A percentile compares a stretch with the other conserved stretches of the same genome.
Conservation (phyloP, 2,113 vertebrate genomes). For the Elgaria multicarinata region DNA sequence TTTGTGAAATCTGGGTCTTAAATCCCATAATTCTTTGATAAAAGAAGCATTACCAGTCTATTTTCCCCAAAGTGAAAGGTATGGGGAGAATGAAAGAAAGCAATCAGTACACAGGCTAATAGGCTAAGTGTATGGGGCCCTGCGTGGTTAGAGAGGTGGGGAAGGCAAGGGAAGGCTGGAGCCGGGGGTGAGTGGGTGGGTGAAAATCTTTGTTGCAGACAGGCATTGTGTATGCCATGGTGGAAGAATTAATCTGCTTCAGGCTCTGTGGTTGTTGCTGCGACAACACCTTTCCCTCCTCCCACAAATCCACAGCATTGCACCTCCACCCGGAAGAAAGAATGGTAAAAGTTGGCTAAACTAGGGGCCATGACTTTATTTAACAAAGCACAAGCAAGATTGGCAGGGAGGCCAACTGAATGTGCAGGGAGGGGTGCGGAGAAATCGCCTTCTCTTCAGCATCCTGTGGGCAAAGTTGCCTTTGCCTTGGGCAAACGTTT, state of each 20-base stretch:
- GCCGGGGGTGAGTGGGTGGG: neutral
- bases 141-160: slow-evolving; percentile 19
- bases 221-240: neutral
- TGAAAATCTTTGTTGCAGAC: slow-evolving; percentile 37
- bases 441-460: too few species aligned
- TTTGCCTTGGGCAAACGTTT: too few species aligned
- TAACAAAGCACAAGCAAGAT: too few species aligned
- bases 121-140: slow-evolving; percentile 68
- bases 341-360: too few species aligned
- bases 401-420: too few species aligned
- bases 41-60: slow-evolving; percentile 85
- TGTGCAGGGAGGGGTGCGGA: too few species aligned
- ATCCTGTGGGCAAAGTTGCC: too few species aligned
- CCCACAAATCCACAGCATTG: too few species aligned
- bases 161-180: neutral
- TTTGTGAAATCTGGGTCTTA: slow-evolving; percentile 83
- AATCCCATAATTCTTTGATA: slow-evolving; percentile 97
- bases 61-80: slow-evolving; percentile 89
- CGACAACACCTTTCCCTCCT: neutral
- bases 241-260: slow-evolving; percentile 49
- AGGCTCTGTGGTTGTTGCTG: neutral
- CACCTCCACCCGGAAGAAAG: too few species aligned
- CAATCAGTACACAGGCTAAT: slow-evolving; percentile 83
- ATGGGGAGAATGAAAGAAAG: slow-evolving; percentile 82
- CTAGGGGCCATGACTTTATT: too few species aligned